phyloP scores from a whole-genome alignment of 2,888 invertebrate genomes.

The Acronicta alni region DNA sequence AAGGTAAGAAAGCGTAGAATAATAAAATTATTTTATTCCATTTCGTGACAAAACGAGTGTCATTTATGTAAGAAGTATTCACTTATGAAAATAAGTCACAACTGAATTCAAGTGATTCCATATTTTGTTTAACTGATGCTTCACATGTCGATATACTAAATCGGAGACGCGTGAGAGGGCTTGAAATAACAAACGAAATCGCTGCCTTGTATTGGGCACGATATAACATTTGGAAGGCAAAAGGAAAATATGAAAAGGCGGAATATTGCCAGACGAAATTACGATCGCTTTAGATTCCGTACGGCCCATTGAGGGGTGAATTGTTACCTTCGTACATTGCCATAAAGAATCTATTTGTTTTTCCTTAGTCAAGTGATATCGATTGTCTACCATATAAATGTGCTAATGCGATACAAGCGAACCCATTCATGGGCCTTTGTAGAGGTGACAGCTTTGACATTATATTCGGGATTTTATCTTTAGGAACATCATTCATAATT shows the following conservation, averaged over 20 bases:
- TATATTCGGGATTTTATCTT: conserved; percentile 8
- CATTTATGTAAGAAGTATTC: conserved; percentile 2
- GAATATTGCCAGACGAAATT: conserved; percentile 88
- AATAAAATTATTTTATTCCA: neutral
- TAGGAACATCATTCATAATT: neutral
- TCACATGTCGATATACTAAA: conserved; percentile 82
- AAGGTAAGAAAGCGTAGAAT: neutral
- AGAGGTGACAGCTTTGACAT: conserved; percentile 36
- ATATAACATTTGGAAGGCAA: conserved; percentile 84
- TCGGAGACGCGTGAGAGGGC: conserved; percentile 80
- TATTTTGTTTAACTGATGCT: conserved; percentile 81
- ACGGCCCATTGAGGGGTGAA: conserved; percentile 86
- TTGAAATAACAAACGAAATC: conserved; percentile 87
- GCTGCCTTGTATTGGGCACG: conserved; percentile 82
- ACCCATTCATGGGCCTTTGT: conserved; percentile 54
- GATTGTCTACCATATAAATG: conserved; percentile 68
- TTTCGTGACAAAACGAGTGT: neutral
- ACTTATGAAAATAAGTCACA: conserved; percentile 20
- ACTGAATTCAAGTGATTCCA: conserved; percentile 66
- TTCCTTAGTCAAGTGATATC: conserved; percentile 73
- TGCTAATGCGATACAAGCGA: conserved; percentile 55
- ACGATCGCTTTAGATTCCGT: conserved; percentile 87
- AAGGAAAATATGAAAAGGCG: conserved; percentile 87
- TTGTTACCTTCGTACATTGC: conserved; percentile 86
- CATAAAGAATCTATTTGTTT: conserved; percentile 87